A percentile compares a stretch with the other conserved stretches of the same genome.
phyloP scores from a whole-genome alignment of 2,113 vertebrate genomes.

The Lucifuga dentata region DNA sequence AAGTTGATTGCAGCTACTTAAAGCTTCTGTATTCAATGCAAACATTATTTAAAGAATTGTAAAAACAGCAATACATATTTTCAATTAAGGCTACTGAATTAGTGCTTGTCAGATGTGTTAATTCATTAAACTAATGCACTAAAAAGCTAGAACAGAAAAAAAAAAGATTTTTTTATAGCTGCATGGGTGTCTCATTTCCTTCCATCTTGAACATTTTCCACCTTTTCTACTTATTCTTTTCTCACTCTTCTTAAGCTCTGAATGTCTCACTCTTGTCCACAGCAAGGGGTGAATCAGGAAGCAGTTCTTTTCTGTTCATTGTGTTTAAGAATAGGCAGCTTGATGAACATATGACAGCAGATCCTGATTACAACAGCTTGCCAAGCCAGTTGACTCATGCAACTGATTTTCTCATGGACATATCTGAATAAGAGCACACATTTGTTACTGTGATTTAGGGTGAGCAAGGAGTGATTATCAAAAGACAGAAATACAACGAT shows the following conservation, averaged over 20 bases:
- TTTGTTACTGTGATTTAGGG: neutral
- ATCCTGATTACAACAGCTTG: conserved; percentile 14
- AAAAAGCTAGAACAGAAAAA: too few relatives aligned
- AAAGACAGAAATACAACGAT: neutral
- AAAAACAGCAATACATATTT: too few relatives aligned
- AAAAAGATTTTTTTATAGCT: too few relatives aligned
- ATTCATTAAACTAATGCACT: neutral
- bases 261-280: neutral
- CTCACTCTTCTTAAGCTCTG: neutral
- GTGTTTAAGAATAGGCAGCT: conserved; percentile 2
- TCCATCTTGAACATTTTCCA: conserved; percentile 7
- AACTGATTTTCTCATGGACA: neutral
- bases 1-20: too few relatives aligned
- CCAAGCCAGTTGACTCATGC: conserved; percentile 6
- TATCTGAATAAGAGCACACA: neutral
- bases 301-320: neutral
- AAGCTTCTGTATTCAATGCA: too few relatives aligned
- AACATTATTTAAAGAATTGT: too few relatives aligned
- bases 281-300: neutral
- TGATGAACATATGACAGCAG: conserved; percentile 12
- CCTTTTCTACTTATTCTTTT: neutral
- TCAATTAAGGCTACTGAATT: neutral
- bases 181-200: conserved; percentile 4
- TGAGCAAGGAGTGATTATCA: neutral
- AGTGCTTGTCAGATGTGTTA: neutral